Evolutionary conservation across 2,113 vertebrate species (phyloP).

Genomic region (Cichladusa arquata): DNA sequence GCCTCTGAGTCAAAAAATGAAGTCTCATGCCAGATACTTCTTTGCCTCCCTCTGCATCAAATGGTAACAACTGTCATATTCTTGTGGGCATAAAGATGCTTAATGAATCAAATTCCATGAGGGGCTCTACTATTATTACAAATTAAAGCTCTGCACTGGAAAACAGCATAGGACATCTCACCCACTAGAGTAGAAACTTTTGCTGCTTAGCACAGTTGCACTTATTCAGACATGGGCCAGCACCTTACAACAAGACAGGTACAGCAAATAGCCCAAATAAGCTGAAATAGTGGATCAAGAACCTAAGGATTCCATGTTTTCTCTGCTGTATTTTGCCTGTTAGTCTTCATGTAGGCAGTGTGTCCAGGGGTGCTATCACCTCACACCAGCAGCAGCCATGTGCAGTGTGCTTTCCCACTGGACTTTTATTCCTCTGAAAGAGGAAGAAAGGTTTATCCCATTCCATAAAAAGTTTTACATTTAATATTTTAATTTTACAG

Average conservation of each 20-base stretch:
- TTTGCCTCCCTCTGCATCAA: neutral
- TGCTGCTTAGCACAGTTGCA: neutral
- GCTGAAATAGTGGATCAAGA: neutral
- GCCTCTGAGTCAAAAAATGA: neutral
- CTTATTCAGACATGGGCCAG: neutral
- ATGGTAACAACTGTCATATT: neutral
- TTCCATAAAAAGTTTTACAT: neutral
- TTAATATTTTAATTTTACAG: slow-evolving; percentile 34
- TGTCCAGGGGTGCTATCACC: accelerated
- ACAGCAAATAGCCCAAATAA: neutral
- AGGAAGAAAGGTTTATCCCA: neutral
- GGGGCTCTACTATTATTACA: neutral
- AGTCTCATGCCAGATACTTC: neutral
- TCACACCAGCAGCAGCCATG: accelerated
- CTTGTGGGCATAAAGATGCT: neutral
- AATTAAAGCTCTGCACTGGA: neutral
- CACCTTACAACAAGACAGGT: neutral
- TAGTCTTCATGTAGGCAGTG: neutral
- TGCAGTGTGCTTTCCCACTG: neutral
- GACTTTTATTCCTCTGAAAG: neutral
- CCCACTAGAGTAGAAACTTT: neutral
- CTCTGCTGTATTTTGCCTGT: neutral
- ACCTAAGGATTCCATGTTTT: neutral
- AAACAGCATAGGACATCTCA: neutral
- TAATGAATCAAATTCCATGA: neutral